Evolutionary conservation across 2,888 invertebrate genomes (phyloP).

Genomic region (Rhodophaea formosa): DNA sequence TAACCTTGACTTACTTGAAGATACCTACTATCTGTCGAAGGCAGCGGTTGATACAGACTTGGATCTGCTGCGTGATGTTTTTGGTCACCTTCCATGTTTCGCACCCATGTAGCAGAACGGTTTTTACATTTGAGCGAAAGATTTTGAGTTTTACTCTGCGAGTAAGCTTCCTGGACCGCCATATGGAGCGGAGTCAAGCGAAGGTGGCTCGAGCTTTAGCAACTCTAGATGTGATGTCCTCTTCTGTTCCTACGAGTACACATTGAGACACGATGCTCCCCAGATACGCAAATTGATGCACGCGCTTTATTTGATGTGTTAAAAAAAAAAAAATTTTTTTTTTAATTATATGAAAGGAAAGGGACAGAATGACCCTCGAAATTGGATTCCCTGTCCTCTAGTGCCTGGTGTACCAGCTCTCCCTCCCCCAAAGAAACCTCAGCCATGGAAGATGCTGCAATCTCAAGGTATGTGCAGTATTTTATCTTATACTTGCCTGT

Average conservation of each 20-base stretch:
- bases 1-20: background rate
- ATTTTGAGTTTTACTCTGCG: no score
- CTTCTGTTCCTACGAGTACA: constrained; percentile 14
- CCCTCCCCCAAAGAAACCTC: background rate
- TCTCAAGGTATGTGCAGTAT: constrained; percentile 8
- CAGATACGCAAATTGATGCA: constrained; percentile 12
- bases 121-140: constrained; percentile 1
- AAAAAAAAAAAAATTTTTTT: background rate
- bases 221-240: constrained; percentile 17
- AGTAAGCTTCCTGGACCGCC: background rate
- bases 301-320: background rate
- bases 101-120: constrained; percentile 4
- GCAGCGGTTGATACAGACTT: no score
- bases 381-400: background rate
- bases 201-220: constrained; percentile 11
- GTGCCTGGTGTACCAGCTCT: background rate
- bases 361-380: background rate
- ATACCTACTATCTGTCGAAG: no score
- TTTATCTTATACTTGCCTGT: constrained; percentile 3
- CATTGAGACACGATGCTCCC: constrained; percentile 13
- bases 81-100: no score
- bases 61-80: no score
- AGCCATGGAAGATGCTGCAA: constrained; percentile 7
- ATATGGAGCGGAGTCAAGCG: background rate
- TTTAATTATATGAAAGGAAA: background rate